These are phyloP conservation scores for Palythoa caribaeorum DNA, from an alignment of 92 coral and sea anemone genomes.

Conservation along the genomic window DNA sequence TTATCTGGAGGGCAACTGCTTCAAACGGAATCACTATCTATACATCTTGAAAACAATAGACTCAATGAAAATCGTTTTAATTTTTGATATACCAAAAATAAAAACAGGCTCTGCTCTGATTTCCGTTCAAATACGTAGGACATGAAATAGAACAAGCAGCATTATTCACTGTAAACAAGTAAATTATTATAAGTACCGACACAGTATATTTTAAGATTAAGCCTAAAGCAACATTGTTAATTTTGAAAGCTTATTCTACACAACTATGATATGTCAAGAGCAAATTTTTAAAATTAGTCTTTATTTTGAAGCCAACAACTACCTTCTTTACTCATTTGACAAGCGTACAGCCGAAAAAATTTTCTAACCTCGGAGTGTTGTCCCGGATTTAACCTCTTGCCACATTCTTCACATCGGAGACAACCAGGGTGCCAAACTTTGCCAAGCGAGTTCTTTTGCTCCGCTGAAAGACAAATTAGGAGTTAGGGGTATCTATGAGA, in stretches of 20 bases:
- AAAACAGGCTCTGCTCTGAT: neutral
- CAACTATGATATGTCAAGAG: neutral
- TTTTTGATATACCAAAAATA: slow-evolving; percentile 15
- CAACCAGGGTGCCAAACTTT: slow-evolving; percentile 99
- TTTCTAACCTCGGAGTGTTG: slow-evolving; percentile 94
- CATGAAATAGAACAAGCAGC: neutral
- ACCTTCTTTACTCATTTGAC: neutral
- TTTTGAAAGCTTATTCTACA: neutral
- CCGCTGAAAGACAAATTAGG: slow-evolving; percentile 70
- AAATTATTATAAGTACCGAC: too few relatives aligned
- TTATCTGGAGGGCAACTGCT: too few relatives aligned
- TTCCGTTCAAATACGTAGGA: neutral
- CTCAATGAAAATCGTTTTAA: neutral
- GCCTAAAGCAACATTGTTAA: too few relatives aligned
- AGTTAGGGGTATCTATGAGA: neutral
- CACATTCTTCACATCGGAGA: slow-evolving; percentile 96
- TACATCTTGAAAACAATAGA: neutral
- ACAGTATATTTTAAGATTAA: too few relatives aligned
- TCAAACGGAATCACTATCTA: too few relatives aligned
- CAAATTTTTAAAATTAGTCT: neutral
- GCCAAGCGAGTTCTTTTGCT: slow-evolving; percentile 94
- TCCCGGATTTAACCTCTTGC: slow-evolving; percentile 95
- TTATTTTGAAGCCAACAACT: neutral
- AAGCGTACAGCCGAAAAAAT: neutral
- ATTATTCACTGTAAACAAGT: neutral